These are phyloP conservation scores for Creontiades dilutus DNA, from an alignment of 2,888 invertebrate species.

Conservation along the genomic window DNA sequence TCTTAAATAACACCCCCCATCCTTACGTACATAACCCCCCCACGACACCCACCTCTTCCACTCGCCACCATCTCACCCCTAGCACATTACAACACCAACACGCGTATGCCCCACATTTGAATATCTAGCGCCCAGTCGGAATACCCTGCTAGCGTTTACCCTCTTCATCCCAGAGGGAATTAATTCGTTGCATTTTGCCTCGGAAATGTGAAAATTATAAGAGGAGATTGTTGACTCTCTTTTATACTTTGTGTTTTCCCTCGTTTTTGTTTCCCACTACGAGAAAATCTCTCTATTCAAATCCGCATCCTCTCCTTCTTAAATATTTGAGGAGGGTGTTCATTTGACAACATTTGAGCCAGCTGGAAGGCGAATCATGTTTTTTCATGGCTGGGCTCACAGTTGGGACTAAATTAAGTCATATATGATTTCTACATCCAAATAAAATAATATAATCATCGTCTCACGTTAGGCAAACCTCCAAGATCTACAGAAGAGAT, in stretches of 20 bases:
- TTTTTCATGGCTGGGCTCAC: too few relatives aligned
- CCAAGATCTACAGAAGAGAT: too few relatives aligned
- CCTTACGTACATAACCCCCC: neutral
- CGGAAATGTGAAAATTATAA: slow-evolving; percentile 64
- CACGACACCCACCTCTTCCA: neutral
- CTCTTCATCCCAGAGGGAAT: slow-evolving; percentile 44
- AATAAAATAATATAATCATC: too few relatives aligned
- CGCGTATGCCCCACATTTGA: slow-evolving; percentile 61
- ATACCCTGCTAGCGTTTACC: neutral
- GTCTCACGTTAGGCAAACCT: too few relatives aligned
- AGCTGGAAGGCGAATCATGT: too few relatives aligned
- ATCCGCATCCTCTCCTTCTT: neutral
- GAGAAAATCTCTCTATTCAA: neutral
- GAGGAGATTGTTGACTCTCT: neutral
- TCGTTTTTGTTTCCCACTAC: neutral
- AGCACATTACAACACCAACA: slow-evolving; percentile 43
- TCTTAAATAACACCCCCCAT: neutral
- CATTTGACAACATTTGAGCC: neutral
- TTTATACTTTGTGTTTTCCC: neutral
- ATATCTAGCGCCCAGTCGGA: slow-evolving; percentile 21
- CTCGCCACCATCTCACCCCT: neutral
- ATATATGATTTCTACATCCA: too few relatives aligned
- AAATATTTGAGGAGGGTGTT: neutral
- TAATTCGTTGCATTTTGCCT: slow-evolving; percentile 59
- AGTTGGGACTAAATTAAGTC: too few relatives aligned